phyloP scores from a whole-genome alignment of 23 tunicate species.

The Pegea sp. region DNA sequence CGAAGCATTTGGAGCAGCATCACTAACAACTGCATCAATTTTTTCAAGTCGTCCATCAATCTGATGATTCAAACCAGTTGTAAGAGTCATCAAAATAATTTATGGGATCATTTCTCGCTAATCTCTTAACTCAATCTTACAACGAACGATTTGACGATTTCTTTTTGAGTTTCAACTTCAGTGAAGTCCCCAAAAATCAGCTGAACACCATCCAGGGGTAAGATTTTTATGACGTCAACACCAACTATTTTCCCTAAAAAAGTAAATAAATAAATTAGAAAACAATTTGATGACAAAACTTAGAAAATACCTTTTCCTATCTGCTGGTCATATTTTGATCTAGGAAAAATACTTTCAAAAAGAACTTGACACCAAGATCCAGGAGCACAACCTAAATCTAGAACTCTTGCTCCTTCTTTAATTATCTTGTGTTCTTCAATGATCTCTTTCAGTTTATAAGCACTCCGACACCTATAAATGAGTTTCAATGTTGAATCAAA shows the following conservation, averaged over 20 bases:
- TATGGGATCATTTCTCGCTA: too few relatives aligned
- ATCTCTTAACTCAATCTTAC: too few relatives aligned
- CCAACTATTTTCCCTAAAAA: constrained; percentile 25
- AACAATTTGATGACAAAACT: background rate
- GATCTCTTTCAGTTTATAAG: constrained; percentile 62
- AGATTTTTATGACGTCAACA: constrained; percentile 30
- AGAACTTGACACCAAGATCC: constrained; percentile 97
- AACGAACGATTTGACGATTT: constrained; percentile 2
- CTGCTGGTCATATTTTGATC: background rate
- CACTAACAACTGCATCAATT: background rate
- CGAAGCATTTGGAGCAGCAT: background rate
- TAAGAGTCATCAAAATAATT: background rate
- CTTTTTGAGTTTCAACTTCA: constrained; percentile 14
- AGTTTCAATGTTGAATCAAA: too few relatives aligned
- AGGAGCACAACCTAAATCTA: constrained; percentile 79
- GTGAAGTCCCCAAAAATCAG: constrained; percentile 61
- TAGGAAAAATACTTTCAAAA: constrained; percentile 12
- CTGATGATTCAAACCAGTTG: background rate
- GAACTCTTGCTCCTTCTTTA: constrained; percentile 29
- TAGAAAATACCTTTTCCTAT: background rate
- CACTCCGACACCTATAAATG: constrained; percentile 50
- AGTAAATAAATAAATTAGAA: background rate
- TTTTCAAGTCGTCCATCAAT: background rate
- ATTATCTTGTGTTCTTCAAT: constrained; percentile 32
- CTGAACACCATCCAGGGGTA: constrained; percentile 27